These are phyloP conservation scores for Toxotes jaculatrix DNA, from an alignment of 2,113 vertebrate genomes.

Conservation along the genomic window DNA sequence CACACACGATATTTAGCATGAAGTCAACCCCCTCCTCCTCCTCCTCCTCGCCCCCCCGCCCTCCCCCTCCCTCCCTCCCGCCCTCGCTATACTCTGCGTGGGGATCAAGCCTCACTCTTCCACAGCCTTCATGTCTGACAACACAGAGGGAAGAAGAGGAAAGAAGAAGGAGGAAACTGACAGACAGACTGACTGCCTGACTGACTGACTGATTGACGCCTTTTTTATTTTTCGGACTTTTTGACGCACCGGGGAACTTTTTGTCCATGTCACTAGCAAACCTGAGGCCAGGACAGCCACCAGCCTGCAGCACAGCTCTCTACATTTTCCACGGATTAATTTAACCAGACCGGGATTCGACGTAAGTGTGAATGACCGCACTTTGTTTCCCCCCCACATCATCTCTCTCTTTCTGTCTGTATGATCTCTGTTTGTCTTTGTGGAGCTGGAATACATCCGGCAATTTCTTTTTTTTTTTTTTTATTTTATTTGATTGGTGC, in stretches of 20 bases:
- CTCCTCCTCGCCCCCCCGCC: not conserved
- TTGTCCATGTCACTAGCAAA: constrained; percentile 84
- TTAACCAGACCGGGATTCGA: constrained; percentile 78
- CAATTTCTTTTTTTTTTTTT: not conserved
- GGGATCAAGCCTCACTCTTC: constrained; percentile 78
- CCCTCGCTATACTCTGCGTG: constrained; percentile 63
- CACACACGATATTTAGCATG: constrained; percentile 84
- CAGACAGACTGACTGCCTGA: not conserved
- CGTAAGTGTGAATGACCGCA: constrained; percentile 81
- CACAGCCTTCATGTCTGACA: constrained; percentile 81
- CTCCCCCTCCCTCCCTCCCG: constrained; percentile 6
- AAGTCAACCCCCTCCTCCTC: constrained; percentile 62
- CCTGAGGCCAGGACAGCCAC: constrained; percentile 73
- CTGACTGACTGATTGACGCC: constrained; percentile 28
- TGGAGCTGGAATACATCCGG: not conserved
- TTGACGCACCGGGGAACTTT: constrained; percentile 74
- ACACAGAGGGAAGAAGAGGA: constrained; percentile 54
- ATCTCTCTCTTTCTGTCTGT: too few species aligned
- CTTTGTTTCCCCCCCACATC: not conserved
- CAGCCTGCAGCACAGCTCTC: constrained; percentile 65
- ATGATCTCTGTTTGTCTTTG: not conserved
- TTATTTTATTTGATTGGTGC: not conserved
- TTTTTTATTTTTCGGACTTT: constrained; percentile 52
- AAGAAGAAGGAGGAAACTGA: constrained; percentile 37
- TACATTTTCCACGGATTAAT: constrained; percentile 85